These are phyloP conservation scores for Aromia moschata DNA, from an alignment of 2,888 invertebrate species.

Conservation along the genomic window DNA sequence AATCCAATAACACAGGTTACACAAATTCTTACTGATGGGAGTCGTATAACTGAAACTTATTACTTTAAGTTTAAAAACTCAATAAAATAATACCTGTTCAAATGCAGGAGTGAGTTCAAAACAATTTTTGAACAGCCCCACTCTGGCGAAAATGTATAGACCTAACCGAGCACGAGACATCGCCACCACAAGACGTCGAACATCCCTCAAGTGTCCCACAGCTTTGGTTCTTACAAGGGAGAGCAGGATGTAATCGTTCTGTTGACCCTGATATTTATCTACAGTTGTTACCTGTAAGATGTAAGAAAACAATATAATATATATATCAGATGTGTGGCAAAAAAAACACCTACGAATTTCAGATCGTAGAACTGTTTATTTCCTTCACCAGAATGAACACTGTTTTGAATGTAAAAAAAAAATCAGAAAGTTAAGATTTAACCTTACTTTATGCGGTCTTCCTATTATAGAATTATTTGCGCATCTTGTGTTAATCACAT, in stretches of 20 bases:
- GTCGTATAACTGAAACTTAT: too few relatives aligned
- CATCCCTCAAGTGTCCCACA: conserved; percentile 97
- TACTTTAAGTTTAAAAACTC: background rate
- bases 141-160: conserved; percentile 94
- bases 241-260: conserved; percentile 97
- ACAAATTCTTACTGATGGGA: too few relatives aligned
- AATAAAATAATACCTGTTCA: conserved; percentile 71
- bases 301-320: too few relatives aligned
- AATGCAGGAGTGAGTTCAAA: conserved; percentile 97
- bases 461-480: conserved; percentile 96
- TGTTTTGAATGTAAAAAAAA: too few relatives aligned
- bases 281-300: conserved; percentile 85
- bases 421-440: too few relatives aligned
- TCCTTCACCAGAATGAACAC: too few relatives aligned
- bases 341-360: too few relatives aligned
- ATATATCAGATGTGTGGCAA: too few relatives aligned
- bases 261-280: conserved; percentile 99
- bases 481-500: conserved; percentile 93
- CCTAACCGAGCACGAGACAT: conserved; percentile 98
- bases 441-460: conserved; percentile 82
- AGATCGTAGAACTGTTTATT: too few relatives aligned
- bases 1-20: too few relatives aligned
- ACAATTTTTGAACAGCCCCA: conserved; percentile 93
- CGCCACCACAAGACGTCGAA: conserved; percentile 95
- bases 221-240: conserved; percentile 95